Percentiles rank a stretch among this genome's conserved stretches.
These are phyloP conservation scores for Formica exsecta DNA, from an alignment of 1,140 invertebrate species.

Conservation along the genomic window DNA sequence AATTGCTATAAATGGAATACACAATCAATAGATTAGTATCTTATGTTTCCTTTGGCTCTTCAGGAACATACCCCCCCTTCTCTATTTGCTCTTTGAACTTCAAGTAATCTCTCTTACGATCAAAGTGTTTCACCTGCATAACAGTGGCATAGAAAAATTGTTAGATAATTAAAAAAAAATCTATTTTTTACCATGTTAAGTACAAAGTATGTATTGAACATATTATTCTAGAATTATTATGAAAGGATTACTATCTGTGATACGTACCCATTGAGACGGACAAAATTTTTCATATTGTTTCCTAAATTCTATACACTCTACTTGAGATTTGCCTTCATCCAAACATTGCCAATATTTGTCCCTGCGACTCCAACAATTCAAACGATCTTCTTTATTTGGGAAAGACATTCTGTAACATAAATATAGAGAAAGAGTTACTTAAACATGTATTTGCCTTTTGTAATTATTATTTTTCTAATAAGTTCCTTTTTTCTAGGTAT, in stretches of 20 bases:
- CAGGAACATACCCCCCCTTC: conserved; percentile 93
- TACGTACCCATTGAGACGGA: conserved; percentile 93
- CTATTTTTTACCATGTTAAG: conserved; percentile 39
- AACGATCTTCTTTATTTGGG: conserved; percentile 92
- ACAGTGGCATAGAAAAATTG: conserved; percentile 63
- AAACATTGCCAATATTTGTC: conserved; percentile 97
- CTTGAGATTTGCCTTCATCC: conserved; percentile 88
- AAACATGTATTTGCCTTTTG: not conserved
- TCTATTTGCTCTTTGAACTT: conserved; percentile 96
- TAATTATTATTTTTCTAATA: conserved; percentile 20
- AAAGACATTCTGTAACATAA: conserved; percentile 91
- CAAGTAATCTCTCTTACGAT: conserved; percentile 94
- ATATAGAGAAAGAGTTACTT: not conserved
- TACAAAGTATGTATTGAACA: conserved; percentile 17
- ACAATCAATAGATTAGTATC: conserved; percentile 67
- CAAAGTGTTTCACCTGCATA: conserved; percentile 95
- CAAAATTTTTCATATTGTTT: conserved; percentile 94
- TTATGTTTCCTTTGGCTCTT: conserved; percentile 71
- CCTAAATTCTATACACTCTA: conserved; percentile 91
- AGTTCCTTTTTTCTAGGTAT: conserved; percentile 3
- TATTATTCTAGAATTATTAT: not conserved
- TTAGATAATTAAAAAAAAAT: conserved; percentile 48
- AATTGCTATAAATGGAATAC: conserved; percentile 63
- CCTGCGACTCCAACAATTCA: conserved; percentile 93
- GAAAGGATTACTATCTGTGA: not conserved